Evolutionary conservation across 2,113 vertebrate species (phyloP), one percentile per base, ranked within the genome.

Genomic region (Romanogobio albipinnatus): DNA sequence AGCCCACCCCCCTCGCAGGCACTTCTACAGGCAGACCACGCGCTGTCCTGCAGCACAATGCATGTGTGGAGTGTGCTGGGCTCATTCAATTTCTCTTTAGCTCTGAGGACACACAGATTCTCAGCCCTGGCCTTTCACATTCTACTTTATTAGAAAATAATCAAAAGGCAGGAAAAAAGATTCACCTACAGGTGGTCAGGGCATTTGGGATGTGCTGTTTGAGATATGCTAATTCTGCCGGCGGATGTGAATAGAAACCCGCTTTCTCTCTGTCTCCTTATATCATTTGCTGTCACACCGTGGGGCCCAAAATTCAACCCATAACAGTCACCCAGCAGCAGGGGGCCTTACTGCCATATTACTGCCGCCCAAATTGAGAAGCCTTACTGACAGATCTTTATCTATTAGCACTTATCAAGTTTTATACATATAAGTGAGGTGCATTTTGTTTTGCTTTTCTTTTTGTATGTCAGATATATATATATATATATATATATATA

Each of bases 151-250:
- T 86, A 83, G 84, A 45, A 89, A 76, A 75, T 82, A 85, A 82
- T 77, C 49, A 62, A 64, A 64, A 45, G 61, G 36, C 51, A 75
- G 74, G 64, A 56, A 83, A 86, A 70, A 61, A 84, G 68, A 83
- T 74, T 88, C 82, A 91, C 86, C 86, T 90, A 92, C 92, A 94
- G 92, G 91, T 93, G 93, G 90, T 87, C 89, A 88, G 87, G 88
- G 90, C 86, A 70, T 88, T 89, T 83, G 81, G 36, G 79, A 83
- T 82, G 78, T 75, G 33, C 90, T 87, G 83, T 92, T 90, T 86
- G 89, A 92, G 87, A 90, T 92, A 93, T 93, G 92, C 89, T 92
- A 93, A 93, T 92, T 88, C 26, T 10, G 83, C 26, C 75, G 58
- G 80, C 89, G 84, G 85, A 70, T 87, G 79, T 92, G 89, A 92